Base-by-base conservation (phyloP, 2,797 vertebrate genomes). In the Hypotaenidia philippensis region DNA sequence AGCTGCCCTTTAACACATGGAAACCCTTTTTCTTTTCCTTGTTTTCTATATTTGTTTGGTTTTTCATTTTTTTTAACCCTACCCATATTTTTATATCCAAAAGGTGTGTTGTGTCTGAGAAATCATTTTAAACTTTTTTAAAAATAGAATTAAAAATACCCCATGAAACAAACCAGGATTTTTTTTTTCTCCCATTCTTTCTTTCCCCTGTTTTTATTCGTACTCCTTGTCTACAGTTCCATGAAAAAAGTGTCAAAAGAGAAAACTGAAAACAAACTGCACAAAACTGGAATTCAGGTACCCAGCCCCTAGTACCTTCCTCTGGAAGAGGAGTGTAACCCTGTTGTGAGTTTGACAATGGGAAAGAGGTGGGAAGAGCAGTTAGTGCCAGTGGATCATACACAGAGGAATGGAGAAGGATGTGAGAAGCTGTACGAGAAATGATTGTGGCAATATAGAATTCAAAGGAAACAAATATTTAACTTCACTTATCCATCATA, bases 311-410 rank as follows among this genome's bases (percentile, higher is more conserved):
- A 59, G 26, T 31, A 83, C 40, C 45, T 78, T 50, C 31, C 38
- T 79, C 32, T 78, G 70, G n/a, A 68, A 52, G 47, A 47, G 64
- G 22, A 57, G 3, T 12, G 6, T 75, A 45, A 69, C 11, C 19
- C 16, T 87, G 5, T 8, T 57, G 17, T 32, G 36, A 70, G 20
- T 83, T 76, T 88, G 50, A 60, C 13, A 55, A 19, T 63, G 52
- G 45, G 32, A 66, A 64, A 15, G 29, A 69, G 16, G 16, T 56
- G 47, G 19, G 47, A 70, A 83, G n/a, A 68, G 20, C 55, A 74
- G 27, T 36, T 56, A 63, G 31, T 61, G 57, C n/a, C 1, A 4
- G 26, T 59, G 36, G 26, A 40, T 7, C 0, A 0, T 41, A 26
- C 21, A 19, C 14, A 53, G 27, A 68, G 57, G 31, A 83, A 38